Evolutionary conservation across 2,113 vertebrate species (phyloP).

Genomic region (Recurvirostra avosetta): DNA sequence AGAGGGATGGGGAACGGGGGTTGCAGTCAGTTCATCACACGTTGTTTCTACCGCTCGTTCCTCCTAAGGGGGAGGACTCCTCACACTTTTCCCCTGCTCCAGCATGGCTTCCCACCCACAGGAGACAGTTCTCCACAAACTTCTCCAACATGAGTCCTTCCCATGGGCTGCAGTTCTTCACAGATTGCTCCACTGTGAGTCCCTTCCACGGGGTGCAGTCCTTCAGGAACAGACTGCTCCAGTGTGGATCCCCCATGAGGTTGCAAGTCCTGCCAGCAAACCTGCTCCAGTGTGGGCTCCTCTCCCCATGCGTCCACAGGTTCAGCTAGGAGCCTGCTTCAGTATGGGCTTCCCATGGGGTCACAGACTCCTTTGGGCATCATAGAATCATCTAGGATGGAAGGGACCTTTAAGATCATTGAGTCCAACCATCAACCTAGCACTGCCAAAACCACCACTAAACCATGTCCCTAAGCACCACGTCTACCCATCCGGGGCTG

Average conservation of each 20-base stretch:
- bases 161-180: background rate
- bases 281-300: background rate
- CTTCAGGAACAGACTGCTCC: background rate
- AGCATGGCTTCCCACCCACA: background rate
- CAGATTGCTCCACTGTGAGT: background rate
- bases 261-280: background rate
- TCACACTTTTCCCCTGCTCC: background rate
- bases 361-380: background rate
- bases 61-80: background rate
- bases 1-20: background rate
- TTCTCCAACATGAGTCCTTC: background rate
- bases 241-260: background rate
- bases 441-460: too few relatives aligned
- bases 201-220: background rate
- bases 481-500: background rate
- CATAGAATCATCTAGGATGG: too few relatives aligned
- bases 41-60: background rate
- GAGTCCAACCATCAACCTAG: too few relatives aligned
- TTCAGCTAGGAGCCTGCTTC: background rate
- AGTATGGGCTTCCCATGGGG: background rate
- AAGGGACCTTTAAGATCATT: too few relatives aligned
- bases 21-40: background rate
- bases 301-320: background rate
- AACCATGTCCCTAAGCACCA: too few relatives aligned
- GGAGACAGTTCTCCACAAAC: background rate